Evolutionary conservation across 2,797 vertebrate species (phyloP), one percentile per base, ranked within the genome.

Genomic region (Enteromius thamalakanensis): DNA sequence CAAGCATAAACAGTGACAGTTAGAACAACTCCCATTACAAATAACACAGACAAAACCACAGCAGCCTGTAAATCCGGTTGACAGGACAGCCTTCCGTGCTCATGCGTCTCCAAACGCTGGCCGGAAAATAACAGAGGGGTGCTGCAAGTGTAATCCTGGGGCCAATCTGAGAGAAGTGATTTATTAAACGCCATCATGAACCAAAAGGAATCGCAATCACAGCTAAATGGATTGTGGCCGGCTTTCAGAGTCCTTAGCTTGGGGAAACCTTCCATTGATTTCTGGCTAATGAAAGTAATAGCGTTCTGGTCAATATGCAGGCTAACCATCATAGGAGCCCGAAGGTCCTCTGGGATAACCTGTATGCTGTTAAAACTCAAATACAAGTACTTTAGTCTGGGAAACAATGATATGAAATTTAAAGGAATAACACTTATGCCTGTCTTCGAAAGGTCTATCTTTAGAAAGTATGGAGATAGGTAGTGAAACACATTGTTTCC

Each of bases 321-420:
- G 0, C 91, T 82, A 60, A 88, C 87, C 79, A 96, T 90, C 0
- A 82, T 86, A 0, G 67, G 71, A 42, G 93, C 88, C 62, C 37
- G 3, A 0, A 91, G 21, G 53, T 94, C 93, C 0, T 42, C 90
- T 0, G 96, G 95, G 76, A 97, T 91, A 23, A 91, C 87, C 0
- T 87, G 87, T 81, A 97, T 93, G 60, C 87, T 92, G 89, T 97
- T 97, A 1, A 19, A 92, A 1, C 95, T 95, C 79, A 97, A 79
- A 17, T 93, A 88, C 75, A 97, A 92, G 81, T 95, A 94, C 15
- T 87, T 92, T 88, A 97, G 86, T 82, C 74, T 84, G 1, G 87
- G 87, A 81, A 97, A 92, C 1, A 60, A 64, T 1, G 19, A 86
- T 3, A 90, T 32, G 75, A 92, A 12, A 0, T 88, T 68, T 68